Percentiles rank a stretch among this genome's conserved stretches.
Evolutionary conservation across 2,888 invertebrate genomes (phyloP).

Genomic region (Serrognathus titanus): DNA sequence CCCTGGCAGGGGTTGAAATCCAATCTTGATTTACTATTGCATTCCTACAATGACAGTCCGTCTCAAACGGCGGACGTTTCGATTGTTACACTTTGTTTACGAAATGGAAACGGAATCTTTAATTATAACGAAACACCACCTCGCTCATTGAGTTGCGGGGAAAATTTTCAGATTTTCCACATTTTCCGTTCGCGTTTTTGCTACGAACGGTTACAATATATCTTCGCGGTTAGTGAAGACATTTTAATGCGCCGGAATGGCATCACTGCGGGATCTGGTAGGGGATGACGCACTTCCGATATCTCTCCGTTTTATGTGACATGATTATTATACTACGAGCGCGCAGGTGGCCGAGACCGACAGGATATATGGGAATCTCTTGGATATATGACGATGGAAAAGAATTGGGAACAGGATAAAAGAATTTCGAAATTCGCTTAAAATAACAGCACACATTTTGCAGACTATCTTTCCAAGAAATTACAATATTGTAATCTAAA

Average conservation of each 20-base stretch:
- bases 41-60: conserved; percentile 50
- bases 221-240: conserved; percentile 3
- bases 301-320: conserved; percentile 47
- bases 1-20: conserved; percentile 46
- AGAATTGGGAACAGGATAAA: conserved; percentile 17
- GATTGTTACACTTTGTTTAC: conserved; percentile 46
- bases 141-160: neutral
- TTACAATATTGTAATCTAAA: neutral
- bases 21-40: conserved; percentile 53
- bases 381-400: conserved; percentile 34
- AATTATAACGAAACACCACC: neutral
- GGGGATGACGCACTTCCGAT: conserved; percentile 38
- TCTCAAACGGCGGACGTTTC: conserved; percentile 32
- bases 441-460: neutral
- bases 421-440: neutral
- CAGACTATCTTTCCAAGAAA: neutral
- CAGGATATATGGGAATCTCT: conserved; percentile 39
- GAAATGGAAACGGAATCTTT: neutral
- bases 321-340: conserved; percentile 46
- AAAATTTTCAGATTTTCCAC: too few species aligned
- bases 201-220: too few species aligned
- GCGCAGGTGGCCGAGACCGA: conserved; percentile 44
- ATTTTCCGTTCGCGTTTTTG: too few species aligned
- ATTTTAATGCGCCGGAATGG: conserved; percentile 4
- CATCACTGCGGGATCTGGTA: conserved; percentile 5